Evolutionary conservation across 2,888 invertebrate genomes (phyloP), one percentile per base, ranked within the genome.

Genomic region (Tipula lateralis): DNA sequence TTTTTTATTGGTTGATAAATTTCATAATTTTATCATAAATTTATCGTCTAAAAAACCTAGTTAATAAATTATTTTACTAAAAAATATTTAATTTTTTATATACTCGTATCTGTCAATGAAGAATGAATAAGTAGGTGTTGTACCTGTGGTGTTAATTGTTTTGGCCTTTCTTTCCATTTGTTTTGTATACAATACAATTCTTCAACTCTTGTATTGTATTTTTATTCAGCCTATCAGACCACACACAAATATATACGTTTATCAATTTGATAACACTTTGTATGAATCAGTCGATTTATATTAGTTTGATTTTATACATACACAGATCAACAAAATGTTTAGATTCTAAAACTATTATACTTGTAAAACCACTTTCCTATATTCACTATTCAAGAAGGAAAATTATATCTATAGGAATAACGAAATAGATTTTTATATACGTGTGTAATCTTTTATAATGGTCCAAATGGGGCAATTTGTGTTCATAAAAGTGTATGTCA

Each of bases 61-160:
- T 66, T 66, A 66, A 66, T 66, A 66, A 66, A 66, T 66, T 66
- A 66, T 66, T 66, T 66, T 66, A 66, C 24, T 66, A 66, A 24
- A 66, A 66, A 66, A 66, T 39, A 39, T 39, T 13, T 32, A 32
- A 3, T 4, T 24, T 24, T 44, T 24, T 24, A 13, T 39, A 13
- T 39, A 39, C 13, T 19, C 24, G 9, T 66, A 66, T 66, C 66
- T 66, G 66, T 66, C 66, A 66, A 66, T 66, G 66, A 66, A 66
- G 66, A 66, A 66, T 66, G 66, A 66, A 66, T 66, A 66, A 66
- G 66, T 66, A 66, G 66, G 66, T 66, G 66, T 66, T 66, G 66
- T 66, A 66, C 66, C 66, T 66, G 66, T 66, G 24, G 66, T 66
- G 66, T 66, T 66, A 66, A 66, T 66, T 66, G 66, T 19, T 24